Evolutionary conservation across 2,888 invertebrate species (phyloP).

Genomic region (Pammene aurita): DNA sequence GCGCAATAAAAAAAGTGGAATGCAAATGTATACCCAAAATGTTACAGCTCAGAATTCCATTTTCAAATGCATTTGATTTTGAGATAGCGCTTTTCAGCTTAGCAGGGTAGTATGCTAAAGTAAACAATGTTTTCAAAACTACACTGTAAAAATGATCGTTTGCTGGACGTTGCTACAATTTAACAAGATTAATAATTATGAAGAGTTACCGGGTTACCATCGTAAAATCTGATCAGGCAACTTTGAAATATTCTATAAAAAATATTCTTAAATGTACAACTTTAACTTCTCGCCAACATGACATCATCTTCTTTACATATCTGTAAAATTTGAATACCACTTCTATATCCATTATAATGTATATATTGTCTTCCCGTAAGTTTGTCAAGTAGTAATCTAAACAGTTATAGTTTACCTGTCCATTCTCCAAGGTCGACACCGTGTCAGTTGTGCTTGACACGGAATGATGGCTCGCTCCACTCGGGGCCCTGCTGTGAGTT

Average conservation of each 20-base stretch:
- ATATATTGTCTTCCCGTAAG: not conserved
- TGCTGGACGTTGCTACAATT: not conserved
- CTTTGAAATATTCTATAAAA: conserved; percentile 13
- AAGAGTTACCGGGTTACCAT: conserved; percentile 10
- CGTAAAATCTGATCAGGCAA: not conserved
- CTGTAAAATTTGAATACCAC: conserved; percentile 18
- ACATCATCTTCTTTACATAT: conserved; percentile 19
- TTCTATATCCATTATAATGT: not conserved
- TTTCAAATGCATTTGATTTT: too few species aligned
- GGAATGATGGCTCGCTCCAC: conserved; percentile 80
- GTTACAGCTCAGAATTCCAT: too few species aligned
- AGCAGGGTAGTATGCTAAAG: too few species aligned
- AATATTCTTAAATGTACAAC: conserved; percentile 12
- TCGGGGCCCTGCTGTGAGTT: conserved; percentile 79
- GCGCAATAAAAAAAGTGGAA: too few species aligned
- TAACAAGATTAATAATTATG: conserved; percentile 8
- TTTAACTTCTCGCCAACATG: conserved; percentile 17
- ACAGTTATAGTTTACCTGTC: conserved; percentile 66
- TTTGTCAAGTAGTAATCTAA: conserved; percentile 15
- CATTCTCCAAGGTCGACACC: conserved; percentile 78
- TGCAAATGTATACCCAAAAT: too few species aligned
- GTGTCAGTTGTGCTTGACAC: conserved; percentile 76
- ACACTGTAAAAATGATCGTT: not conserved
- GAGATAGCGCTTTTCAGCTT: too few species aligned
- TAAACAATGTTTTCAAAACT: too few species aligned